These are phyloP conservation scores for Gobio gobio DNA, from an alignment of 2,113 vertebrate species.

Conservation along the genomic window DNA sequence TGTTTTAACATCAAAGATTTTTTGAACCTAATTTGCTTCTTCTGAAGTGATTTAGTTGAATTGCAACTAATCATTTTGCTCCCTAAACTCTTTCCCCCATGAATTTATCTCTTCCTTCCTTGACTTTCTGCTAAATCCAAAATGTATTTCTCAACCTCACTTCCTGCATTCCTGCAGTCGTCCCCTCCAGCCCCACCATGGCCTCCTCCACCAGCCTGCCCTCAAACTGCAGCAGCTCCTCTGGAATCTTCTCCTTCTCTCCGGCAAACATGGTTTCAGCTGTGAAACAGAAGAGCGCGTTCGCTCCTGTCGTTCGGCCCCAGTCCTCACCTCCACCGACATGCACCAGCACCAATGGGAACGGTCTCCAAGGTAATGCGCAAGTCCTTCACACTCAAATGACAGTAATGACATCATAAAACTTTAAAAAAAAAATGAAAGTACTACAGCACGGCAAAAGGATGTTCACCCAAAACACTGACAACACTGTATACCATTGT, in stretches of 20 bases:
- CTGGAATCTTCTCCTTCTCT: constrained; percentile 98
- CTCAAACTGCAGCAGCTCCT: constrained; percentile 97
- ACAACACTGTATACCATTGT: not conserved
- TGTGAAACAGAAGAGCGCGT: constrained; percentile 99
- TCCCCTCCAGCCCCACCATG: constrained; percentile 98
- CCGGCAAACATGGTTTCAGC: constrained; percentile 99
- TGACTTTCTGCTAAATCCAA: not conserved
- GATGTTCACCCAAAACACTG: not conserved
- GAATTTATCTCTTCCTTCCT: not conserved
- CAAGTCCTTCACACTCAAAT: not conserved
- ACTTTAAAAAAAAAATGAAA: not conserved
- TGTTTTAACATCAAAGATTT: not conserved
- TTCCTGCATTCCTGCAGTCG: constrained; percentile 76
- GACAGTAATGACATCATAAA: not conserved
- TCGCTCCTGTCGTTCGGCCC: constrained; percentile 95
- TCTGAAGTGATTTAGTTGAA: not conserved
- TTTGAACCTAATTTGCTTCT: not conserved
- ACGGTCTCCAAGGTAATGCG: constrained; percentile 94
- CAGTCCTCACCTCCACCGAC: constrained; percentile 95
- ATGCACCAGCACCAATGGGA: constrained; percentile 96
- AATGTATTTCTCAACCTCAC: not conserved
- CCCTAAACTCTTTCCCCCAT: not conserved
- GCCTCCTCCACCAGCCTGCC: constrained; percentile 96
- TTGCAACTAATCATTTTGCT: not conserved
- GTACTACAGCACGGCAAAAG: not conserved